Percentiles rank a stretch among this genome's conserved stretches.
Conservation (phyloP, 2,113 vertebrate genomes). For the Grammomys dolichurus region DNA sequence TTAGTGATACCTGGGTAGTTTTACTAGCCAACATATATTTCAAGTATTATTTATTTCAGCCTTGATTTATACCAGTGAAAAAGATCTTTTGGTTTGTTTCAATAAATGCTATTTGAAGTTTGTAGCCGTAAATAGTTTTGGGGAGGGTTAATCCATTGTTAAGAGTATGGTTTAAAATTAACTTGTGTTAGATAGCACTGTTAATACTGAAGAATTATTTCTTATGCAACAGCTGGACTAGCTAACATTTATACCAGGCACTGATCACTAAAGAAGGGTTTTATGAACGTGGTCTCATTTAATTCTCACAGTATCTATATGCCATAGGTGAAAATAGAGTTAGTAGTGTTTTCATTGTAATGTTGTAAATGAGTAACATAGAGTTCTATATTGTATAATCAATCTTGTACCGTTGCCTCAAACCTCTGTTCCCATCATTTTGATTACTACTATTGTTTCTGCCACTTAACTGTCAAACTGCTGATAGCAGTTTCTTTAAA, state of each 20-base stretch:
- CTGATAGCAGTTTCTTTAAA: not conserved
- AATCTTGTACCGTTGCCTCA: not conserved
- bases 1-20: not conserved
- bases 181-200: not conserved
- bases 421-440: not conserved
- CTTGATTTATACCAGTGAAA: not conserved
- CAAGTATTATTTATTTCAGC: not conserved
- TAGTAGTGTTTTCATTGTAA: not conserved
- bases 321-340: not conserved
- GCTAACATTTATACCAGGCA: not conserved
- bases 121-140: not conserved
- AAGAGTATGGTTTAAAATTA: slow-evolving; percentile 34
- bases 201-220: slow-evolving; percentile 18
- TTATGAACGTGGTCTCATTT: not conserved
- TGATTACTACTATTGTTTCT: not conserved
- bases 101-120: slow-evolving; percentile 22
- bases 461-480: not conserved
- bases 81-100: not conserved
- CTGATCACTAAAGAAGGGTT: not conserved
- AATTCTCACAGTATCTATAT: slow-evolving; percentile 4
- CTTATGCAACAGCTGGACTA: not conserved
- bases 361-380: slow-evolving; percentile 14
- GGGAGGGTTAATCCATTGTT: not conserved
- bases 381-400: not conserved
- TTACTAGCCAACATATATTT: slow-evolving; percentile 18